Percentiles rank a stretch among this genome's conserved stretches.
These are phyloP conservation scores for Leguminivora glycinivorella DNA, from an alignment of 1,140 invertebrate species.

Conservation along the genomic window DNA sequence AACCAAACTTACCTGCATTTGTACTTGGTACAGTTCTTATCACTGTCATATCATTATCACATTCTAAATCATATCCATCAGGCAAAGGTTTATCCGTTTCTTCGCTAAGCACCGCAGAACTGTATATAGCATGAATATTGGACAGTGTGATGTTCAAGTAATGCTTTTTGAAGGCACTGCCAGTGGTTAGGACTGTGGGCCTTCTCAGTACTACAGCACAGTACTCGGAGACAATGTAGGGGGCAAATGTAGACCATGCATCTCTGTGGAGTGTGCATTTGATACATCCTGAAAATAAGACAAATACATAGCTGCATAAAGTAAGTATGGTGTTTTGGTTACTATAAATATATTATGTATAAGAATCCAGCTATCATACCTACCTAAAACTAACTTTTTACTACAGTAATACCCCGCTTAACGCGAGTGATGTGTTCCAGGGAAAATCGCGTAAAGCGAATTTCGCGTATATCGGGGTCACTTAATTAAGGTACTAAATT, in stretches of 20 bases:
- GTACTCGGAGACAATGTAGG: conserved; percentile 63
- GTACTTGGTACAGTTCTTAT: conserved; percentile 49
- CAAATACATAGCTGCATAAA: conserved; percentile 22
- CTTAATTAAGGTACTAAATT: too few species aligned
- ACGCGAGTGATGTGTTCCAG: too few species aligned
- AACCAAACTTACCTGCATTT: conserved; percentile 48
- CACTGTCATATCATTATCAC: conserved; percentile 57
- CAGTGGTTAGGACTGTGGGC: conserved; percentile 67
- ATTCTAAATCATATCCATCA: conserved; percentile 50
- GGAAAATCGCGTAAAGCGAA: too few species aligned
- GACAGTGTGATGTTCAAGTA: conserved; percentile 69
- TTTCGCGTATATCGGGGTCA: too few species aligned
- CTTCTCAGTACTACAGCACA: conserved; percentile 60
- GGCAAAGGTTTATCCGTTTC: conserved; percentile 44
- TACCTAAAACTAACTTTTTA: too few species aligned
- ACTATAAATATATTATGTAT: background rate
- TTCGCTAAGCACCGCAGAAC: conserved; percentile 50
- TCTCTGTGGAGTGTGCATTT: conserved; percentile 72
- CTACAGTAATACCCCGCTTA: too few species aligned
- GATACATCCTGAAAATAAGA: conserved; percentile 59
- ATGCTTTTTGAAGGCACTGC: conserved; percentile 68
- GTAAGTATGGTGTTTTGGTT: background rate
- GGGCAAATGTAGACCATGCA: conserved; percentile 64
- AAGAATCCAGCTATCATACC: too few species aligned
- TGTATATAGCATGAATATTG: conserved; percentile 66